Percentiles rank a stretch among this genome's conserved stretches.
These are phyloP conservation scores for Lamprotornis superbus DNA, from an alignment of 2,113 vertebrate species.

Conservation along the genomic window DNA sequence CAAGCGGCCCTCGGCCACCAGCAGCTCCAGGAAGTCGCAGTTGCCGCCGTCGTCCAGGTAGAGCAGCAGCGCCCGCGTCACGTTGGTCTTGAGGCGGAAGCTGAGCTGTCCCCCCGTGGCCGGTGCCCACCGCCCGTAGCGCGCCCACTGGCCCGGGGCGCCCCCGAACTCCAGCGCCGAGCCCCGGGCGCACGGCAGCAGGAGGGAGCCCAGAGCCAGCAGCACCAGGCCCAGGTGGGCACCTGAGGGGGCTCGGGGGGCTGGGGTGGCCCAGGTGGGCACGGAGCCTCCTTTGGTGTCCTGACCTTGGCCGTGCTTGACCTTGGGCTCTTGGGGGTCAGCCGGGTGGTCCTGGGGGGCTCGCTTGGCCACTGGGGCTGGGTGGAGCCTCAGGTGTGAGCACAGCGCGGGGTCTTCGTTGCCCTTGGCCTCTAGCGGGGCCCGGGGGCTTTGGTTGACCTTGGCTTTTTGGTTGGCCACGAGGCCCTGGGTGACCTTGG, in stretches of 20 bases:
- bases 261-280: fast-evolving
- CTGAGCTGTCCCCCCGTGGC: constrained; percentile 85
- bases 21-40: too few relatives aligned
- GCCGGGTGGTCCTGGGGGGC: not conserved
- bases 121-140: constrained; percentile 88
- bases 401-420: fast-evolving
- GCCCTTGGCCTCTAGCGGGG: not conserved
- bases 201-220: constrained; percentile 53
- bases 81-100: constrained; percentile 89
- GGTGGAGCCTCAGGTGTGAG: not conserved
- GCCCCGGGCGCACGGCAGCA: constrained; percentile 40
- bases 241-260: not conserved
- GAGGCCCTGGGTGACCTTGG: not conserved
- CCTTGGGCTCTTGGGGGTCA: fast-evolving
- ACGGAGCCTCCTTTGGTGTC: fast-evolving
- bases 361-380: too few relatives aligned
- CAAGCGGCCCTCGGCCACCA: too few relatives aligned
- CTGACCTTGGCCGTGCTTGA: fast-evolving
- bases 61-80: constrained; percentile 85
- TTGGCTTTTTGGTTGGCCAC: not conserved
- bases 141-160: constrained; percentile 90
- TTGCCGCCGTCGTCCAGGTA: constrained; percentile 90
- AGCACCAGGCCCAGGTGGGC: not conserved
- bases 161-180: constrained; percentile 87
- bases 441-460: not conserved